phyloP scores from a whole-genome alignment of 2,888 invertebrate species.

The Lepetodrilus schrolli region DNA sequence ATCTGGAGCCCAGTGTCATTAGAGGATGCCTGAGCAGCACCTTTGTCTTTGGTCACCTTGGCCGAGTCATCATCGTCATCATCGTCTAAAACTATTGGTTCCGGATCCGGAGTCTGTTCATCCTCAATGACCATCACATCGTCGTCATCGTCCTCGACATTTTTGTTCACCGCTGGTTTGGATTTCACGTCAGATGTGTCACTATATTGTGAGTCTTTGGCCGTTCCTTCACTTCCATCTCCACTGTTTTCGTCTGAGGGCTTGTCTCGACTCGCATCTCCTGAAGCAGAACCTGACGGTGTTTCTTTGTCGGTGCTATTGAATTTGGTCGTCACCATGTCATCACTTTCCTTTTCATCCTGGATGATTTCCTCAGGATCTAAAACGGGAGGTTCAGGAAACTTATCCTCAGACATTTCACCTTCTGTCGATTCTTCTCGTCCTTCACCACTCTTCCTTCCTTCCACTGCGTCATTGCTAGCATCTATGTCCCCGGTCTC shows the following conservation, averaged over 20 bases:
- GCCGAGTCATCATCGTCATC: constrained; percentile 30
- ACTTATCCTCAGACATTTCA: neutral
- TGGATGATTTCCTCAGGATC: neutral
- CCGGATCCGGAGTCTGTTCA: constrained; percentile 20
- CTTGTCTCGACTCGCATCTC: neutral
- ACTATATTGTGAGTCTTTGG: neutral
- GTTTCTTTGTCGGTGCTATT: neutral
- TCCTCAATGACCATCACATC: constrained; percentile 30
- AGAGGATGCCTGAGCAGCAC: constrained; percentile 21
- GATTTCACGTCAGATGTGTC: neutral
- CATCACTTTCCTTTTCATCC: neutral
- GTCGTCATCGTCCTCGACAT: constrained; percentile 24
- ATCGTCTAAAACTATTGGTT: constrained; percentile 22
- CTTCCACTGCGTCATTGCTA: neutral
- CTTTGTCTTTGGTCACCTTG: constrained; percentile 32
- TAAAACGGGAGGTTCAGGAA: neutral
- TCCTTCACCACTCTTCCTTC: neutral
- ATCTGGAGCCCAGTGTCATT: constrained; percentile 53
- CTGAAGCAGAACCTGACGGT: neutral
- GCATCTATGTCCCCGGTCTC: neutral
- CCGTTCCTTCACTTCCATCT: neutral
- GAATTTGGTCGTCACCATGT: neutral
- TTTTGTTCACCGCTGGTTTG: too few species aligned
- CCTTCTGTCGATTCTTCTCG: neutral
- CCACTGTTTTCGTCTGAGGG: neutral